Evolutionary conservation across 1,140 invertebrate species (phyloP).

Genomic region (Solenopsis invicta): DNA sequence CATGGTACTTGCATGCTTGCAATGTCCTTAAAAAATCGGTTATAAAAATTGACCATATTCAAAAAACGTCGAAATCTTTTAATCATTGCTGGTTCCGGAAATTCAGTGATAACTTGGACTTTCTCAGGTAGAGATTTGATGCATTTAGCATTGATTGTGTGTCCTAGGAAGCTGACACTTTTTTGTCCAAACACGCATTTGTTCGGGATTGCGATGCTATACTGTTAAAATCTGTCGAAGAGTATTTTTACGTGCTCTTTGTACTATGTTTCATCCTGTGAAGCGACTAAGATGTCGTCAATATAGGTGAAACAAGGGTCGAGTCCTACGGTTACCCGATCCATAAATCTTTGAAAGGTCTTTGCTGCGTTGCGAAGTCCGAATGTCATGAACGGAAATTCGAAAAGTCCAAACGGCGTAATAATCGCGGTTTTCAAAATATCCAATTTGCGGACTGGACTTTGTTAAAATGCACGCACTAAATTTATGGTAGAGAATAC

Average conservation of each 20-base stretch:
- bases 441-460: conserved; percentile 55
- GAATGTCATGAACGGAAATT: neutral
- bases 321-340: neutral
- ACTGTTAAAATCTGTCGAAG: no score
- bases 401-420: neutral
- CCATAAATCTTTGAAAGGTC: neutral
- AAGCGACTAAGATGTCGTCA: neutral
- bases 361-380: neutral
- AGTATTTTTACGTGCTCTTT: neutral
- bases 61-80: no score
- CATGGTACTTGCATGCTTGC: no score
- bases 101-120: no score
- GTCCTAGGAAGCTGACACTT: no score
- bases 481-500: neutral
- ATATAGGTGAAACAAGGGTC: neutral
- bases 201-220: no score
- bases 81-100: no score
- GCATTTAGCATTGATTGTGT: no score
- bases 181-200: no score
- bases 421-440: conserved; percentile 77
- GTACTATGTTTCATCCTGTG: neutral
- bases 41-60: no score
- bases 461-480: neutral
- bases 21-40: no score
- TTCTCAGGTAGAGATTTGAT: no score